Conservation (phyloP, 2,113 vertebrate genomes). For the Rhea pennata region DNA sequence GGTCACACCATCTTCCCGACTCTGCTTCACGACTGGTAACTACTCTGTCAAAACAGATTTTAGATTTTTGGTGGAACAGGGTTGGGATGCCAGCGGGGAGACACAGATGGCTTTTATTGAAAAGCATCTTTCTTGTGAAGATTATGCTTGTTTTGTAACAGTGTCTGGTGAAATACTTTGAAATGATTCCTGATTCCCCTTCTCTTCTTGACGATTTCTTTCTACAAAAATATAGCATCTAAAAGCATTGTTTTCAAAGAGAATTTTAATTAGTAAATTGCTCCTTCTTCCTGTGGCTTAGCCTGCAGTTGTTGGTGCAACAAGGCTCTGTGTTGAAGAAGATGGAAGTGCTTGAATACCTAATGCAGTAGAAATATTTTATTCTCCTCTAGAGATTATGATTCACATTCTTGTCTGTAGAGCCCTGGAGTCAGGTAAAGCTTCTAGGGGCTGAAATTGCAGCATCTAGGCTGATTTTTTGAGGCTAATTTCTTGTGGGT, state of each 20-base stretch:
- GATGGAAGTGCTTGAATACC: slow-evolving; percentile 19
- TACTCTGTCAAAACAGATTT: background rate
- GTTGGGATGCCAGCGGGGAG: background rate
- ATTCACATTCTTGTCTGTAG: background rate
- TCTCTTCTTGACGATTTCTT: background rate
- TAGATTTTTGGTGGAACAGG: background rate
- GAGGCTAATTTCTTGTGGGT: background rate
- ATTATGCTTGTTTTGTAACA: background rate
- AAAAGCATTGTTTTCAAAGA: background rate
- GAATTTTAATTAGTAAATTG: slow-evolving; percentile 19
- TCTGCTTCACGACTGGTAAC: background rate
- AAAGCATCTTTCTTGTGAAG: background rate
- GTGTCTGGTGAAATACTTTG: background rate
- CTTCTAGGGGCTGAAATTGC: background rate
- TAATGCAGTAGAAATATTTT: slow-evolving; percentile 27
- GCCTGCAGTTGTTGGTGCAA: background rate
- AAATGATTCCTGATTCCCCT: background rate
- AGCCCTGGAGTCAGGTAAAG: background rate
- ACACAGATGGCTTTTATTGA: background rate
- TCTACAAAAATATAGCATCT: background rate
- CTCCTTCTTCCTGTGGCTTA: background rate
- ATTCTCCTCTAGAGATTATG: slow-evolving; percentile 23
- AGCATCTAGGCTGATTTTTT: background rate
- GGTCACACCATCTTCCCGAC: background rate
- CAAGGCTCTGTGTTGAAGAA: background rate